Evolutionary conservation across 2,888 invertebrate species (phyloP).

Genomic region (Agrotis exclamationis): DNA sequence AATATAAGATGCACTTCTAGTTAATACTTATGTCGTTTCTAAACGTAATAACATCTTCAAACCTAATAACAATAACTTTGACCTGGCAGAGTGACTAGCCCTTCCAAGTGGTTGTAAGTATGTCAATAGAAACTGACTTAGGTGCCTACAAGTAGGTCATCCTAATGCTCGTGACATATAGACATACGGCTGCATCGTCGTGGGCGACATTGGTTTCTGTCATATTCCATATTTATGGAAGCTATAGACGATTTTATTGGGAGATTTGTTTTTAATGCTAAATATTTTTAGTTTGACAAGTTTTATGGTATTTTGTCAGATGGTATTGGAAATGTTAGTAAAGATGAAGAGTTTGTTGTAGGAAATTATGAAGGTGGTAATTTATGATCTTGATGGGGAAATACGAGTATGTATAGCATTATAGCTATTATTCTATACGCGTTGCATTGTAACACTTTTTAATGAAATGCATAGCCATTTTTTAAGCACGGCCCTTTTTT

Average conservation of each 20-base stretch:
- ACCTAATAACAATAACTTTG: conserved; percentile 52
- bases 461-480: too few species aligned
- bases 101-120: conserved; percentile 46
- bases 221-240: conserved; percentile 48
- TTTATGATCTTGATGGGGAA: not conserved
- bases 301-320: conserved; percentile 11
- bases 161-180: conserved; percentile 53
- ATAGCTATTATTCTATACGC: too few species aligned
- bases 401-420: too few species aligned
- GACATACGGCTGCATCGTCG: conserved; percentile 36
- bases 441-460: too few species aligned
- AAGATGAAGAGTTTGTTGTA: conserved; percentile 6
- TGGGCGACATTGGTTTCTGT: conserved; percentile 53
- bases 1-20: conserved; percentile 10
- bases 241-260: conserved; percentile 16
- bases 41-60: conserved; percentile 49
- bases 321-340: conserved; percentile 14
- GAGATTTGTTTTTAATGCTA: conserved; percentile 10
- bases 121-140: conserved; percentile 59
- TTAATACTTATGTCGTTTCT: conserved; percentile 10
- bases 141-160: conserved; percentile 50
- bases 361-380: conserved; percentile 3
- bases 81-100: conserved; percentile 49
- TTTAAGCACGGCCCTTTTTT: too few species aligned
- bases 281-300: conserved; percentile 28